Conservation (phyloP, 1,140 invertebrate species). For the Rhopalosiphum maidis region DNA sequence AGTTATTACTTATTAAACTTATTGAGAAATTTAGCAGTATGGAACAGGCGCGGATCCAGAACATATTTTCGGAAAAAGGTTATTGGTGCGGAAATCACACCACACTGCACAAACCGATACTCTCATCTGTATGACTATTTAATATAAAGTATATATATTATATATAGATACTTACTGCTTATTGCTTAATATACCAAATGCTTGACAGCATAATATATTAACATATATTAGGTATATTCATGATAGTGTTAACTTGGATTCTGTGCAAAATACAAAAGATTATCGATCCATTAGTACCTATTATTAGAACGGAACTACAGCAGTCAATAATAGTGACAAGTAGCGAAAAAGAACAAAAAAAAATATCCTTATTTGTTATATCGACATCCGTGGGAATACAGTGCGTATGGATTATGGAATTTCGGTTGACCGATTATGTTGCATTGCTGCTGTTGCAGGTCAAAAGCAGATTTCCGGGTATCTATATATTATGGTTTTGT, state of each 20-base stretch:
- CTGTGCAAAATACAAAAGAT: background rate
- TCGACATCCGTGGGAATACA: constrained; percentile 13
- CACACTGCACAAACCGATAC: no score
- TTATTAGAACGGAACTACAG: background rate
- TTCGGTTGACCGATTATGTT: background rate
- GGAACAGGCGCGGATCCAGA: no score
- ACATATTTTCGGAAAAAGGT: no score
- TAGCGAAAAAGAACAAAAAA: background rate
- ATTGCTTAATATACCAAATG: no score
- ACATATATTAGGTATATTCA: no score
- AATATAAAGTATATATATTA: no score
- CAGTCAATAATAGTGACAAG: background rate
- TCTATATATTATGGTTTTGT: background rate
- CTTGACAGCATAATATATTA: no score
- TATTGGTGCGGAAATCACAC: no score
- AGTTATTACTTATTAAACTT: no score
- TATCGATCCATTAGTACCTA: background rate
- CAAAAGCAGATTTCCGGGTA: constrained; percentile 4
- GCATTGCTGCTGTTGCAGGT: background rate
- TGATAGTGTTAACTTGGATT: background rate
- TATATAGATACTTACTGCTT: no score
- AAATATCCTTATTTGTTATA: background rate
- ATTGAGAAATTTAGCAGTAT: no score
- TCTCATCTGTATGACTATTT: no score
- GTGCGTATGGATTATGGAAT: background rate